Percentiles rank a stretch among this genome's conserved stretches.
phyloP scores from a whole-genome alignment of 23 tunicate species.

The Halocynthia roretzi region DNA sequence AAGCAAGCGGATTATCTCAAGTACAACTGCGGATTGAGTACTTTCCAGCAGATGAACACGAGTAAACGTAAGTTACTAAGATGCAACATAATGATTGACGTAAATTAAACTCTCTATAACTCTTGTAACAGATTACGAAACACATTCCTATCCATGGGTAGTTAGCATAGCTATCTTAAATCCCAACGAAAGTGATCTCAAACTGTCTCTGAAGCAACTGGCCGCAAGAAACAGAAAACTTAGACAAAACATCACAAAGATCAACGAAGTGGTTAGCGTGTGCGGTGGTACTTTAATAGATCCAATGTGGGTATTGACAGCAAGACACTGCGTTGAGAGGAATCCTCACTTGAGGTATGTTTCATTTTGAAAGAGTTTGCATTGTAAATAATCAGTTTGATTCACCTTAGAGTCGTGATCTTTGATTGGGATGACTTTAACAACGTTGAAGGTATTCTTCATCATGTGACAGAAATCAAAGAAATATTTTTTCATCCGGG shows the following conservation, averaged over 20 bases:
- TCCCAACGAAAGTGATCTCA: slow-evolving; percentile 10
- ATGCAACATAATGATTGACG: not conserved
- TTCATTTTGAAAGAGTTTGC: not conserved
- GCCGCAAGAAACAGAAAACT: slow-evolving; percentile 8
- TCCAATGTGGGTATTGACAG: slow-evolving; percentile 13
- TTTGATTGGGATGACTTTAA: not conserved
- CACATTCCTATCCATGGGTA: slow-evolving; percentile 17
- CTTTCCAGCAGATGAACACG: not conserved
- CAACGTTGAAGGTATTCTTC: not conserved
- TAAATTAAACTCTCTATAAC: not conserved
- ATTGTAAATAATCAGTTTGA: not conserved
- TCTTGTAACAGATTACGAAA: not conserved
- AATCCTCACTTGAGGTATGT: slow-evolving; percentile 10
- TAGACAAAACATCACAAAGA: slow-evolving; percentile 14
- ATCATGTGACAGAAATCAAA: slow-evolving; percentile 7
- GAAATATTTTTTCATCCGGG: slow-evolving; percentile 27
- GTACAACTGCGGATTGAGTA: slow-evolving; percentile 38
- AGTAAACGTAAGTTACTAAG: not conserved
- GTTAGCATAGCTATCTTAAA: slow-evolving; percentile 22
- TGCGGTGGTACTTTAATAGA: slow-evolving; percentile 19
- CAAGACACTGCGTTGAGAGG: slow-evolving; percentile 3
- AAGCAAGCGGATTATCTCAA: slow-evolving; percentile 38
- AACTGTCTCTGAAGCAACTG: not conserved
- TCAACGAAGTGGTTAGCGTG: not conserved
- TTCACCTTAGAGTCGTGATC: slow-evolving; percentile 2